Evolutionary conservation across 2,797 vertebrate species (phyloP).

Genomic region (Acanthurus tractus): DNA sequence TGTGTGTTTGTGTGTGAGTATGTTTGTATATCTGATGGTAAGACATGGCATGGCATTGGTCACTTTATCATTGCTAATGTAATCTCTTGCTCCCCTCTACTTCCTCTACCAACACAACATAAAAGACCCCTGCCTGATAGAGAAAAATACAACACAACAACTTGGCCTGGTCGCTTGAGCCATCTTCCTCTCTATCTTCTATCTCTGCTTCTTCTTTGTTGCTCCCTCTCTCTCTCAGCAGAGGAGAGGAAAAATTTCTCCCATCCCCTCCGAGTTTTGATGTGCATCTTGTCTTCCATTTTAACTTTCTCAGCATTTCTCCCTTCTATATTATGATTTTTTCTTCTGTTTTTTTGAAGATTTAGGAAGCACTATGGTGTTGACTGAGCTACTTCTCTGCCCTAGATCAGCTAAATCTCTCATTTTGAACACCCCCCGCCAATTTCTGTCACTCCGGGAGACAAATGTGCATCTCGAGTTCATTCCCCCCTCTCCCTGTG

Average conservation of each 20-base stretch:
- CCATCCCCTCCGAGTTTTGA: slow-evolving; percentile 46
- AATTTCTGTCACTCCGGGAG: slow-evolving; percentile 86
- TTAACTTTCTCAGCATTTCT: slow-evolving; percentile 69
- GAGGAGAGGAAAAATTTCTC: slow-evolving; percentile 49
- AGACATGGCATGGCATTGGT: slow-evolving; percentile 54
- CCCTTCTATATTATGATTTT: slow-evolving; percentile 51
- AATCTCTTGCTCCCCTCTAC: slow-evolving; percentile 56
- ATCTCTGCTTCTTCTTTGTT: slow-evolving; percentile 51
- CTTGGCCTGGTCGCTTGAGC: slow-evolving; percentile 44
- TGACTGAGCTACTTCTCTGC: slow-evolving; percentile 76
- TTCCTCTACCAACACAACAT: slow-evolving; percentile 58
- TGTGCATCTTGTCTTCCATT: slow-evolving; percentile 38
- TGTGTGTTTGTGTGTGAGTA: slow-evolving; percentile 51
- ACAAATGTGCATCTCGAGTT: slow-evolving; percentile 82
- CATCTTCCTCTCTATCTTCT: slow-evolving; percentile 55
- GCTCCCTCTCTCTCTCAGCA: slow-evolving; percentile 34
- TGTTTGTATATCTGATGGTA: slow-evolving; percentile 70
- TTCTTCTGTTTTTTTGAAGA: slow-evolving; percentile 80
- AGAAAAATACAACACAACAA: slow-evolving; percentile 58
- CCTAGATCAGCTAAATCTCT: slow-evolving; percentile 87
- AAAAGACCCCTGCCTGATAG: slow-evolving; percentile 54
- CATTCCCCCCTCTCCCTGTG: slow-evolving; percentile 77
- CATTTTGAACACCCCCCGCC: slow-evolving; percentile 81
- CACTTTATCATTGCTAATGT: slow-evolving; percentile 75
- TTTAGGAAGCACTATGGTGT: slow-evolving; percentile 75